Evolutionary conservation across 2,888 invertebrate species (phyloP), one percentile per base, ranked within the genome.

Genomic region (Cheilosia vernalis): DNA sequence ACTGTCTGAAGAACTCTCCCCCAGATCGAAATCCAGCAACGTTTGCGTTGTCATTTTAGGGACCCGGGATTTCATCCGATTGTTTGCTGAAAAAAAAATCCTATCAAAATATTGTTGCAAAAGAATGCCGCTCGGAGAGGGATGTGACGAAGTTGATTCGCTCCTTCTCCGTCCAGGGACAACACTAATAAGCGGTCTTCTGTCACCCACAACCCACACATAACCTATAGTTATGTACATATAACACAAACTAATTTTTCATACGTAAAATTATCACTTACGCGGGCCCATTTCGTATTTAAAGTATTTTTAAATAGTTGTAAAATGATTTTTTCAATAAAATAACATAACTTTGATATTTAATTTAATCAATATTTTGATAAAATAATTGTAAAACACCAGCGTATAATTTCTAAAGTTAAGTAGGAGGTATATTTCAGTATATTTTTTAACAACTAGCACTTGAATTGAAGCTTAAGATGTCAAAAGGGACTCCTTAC

Each of bases 1-100:
- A 81, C 98, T 98, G 92, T 98, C 98, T 90, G 98, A 98, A 0
- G 97, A 97, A 90, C 98, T 98, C 79, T 96, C 97, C 44, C 96
- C 98, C 80, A 97, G 93, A 93, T 97, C 97, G 89, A 97, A 96
- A 91, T 97, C 96, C 64, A 97, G 92, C 74, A 97, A 92, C 7
- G 96, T 95, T 87, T 96, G 95, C 51, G 95, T 94, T 9, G 95
- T 94, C 90, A 92, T 90, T 88, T 92, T 92, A 13, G 91, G 90
- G 94, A 95, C 78, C 95, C 96, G 83, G 96, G 97, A 91, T 96
- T 97, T 42, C 97, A 96, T 90, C 95, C 94, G 91, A 97, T 97
- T 87, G 95, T 96, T 10, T 95, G 96, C 91, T 96, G 96, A 33
- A 63, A 49, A 56, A 27, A 40, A 67, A 73, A 72, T 24, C 9